These are phyloP conservation scores for Drosophila nigrodunni DNA, from an alignment of 1,140 invertebrate species.

Conservation along the genomic window DNA sequence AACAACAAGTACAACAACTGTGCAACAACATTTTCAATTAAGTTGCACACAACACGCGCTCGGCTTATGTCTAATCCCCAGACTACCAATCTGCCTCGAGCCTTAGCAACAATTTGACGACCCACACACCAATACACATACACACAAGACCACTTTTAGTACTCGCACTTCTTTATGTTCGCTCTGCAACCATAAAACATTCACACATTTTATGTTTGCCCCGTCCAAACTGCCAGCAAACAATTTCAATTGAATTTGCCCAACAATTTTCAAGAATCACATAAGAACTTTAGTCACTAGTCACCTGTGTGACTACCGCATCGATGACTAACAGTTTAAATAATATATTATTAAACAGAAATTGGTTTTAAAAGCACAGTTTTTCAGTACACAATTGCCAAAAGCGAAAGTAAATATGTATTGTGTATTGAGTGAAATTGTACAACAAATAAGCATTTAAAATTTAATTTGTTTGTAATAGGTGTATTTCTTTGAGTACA, in stretches of 20 bases:
- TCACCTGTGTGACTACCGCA: background rate
- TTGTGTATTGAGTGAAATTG: too few species aligned
- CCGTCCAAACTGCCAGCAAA: slow-evolving; percentile 14
- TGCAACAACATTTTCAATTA: slow-evolving; percentile 72
- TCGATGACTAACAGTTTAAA: background rate
- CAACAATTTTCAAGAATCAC: slow-evolving; percentile 14
- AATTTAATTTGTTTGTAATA: too few species aligned
- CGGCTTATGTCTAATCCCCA: slow-evolving; percentile 66
- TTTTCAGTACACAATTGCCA: too few species aligned
- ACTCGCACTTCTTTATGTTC: slow-evolving; percentile 2
- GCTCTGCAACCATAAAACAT: slow-evolving; percentile 34
- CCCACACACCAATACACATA: background rate
- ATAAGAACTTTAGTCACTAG: background rate
- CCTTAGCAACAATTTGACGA: slow-evolving; percentile 35
- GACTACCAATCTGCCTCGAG: slow-evolving; percentile 34
- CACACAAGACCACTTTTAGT: background rate
- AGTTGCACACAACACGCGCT: slow-evolving; percentile 51
- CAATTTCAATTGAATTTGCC: slow-evolving; percentile 38
- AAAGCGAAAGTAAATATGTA: too few species aligned
- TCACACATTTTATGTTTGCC: slow-evolving; percentile 33
- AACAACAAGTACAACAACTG: background rate
- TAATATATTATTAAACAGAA: too few species aligned
- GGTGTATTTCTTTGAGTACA: too few species aligned
- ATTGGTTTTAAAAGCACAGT: too few species aligned
- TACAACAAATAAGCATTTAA: too few species aligned